phyloP scores from a whole-genome alignment of 2,113 vertebrate species.

The Otus sunia region DNA sequence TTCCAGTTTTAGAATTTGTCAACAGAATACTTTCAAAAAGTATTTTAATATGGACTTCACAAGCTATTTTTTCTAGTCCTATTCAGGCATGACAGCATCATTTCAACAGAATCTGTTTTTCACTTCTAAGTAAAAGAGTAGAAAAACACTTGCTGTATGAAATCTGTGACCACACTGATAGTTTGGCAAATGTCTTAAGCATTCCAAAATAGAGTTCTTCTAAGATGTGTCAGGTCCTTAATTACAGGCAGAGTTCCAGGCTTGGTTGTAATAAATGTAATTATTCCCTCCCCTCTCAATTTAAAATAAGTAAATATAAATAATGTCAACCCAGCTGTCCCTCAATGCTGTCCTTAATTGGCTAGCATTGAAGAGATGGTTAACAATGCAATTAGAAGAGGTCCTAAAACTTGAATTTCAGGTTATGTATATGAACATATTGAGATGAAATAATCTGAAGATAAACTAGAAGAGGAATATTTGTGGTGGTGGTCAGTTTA shows the following conservation, averaged over 20 bases:
- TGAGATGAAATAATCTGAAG: background rate
- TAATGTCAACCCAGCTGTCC: background rate
- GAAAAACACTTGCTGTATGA: background rate
- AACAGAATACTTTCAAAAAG: conserved; percentile 6
- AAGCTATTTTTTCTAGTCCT: conserved; percentile 2
- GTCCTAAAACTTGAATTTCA: conserved; percentile 43
- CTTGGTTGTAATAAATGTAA: conserved; percentile 47
- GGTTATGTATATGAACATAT: background rate
- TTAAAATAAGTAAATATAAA: conserved; percentile 38
- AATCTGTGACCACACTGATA: conserved; percentile 1
- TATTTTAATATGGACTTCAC: background rate
- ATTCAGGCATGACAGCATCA: background rate
- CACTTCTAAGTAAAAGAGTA: background rate
- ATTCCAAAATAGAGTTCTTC: conserved; percentile 18
- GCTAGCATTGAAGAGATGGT: background rate
- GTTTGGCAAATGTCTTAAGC: background rate
- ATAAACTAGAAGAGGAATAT: background rate
- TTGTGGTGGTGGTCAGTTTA: background rate
- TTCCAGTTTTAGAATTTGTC: conserved; percentile 40
- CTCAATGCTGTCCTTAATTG: background rate
- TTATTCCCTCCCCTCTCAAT: conserved; percentile 29
- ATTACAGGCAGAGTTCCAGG: conserved; percentile 47
- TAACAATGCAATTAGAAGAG: conserved; percentile 1
- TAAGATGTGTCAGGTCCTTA: conserved; percentile 42
- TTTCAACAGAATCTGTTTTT: background rate